phyloP scores from a whole-genome alignment of 2,113 vertebrate genomes.

The Notechis scutatus region DNA sequence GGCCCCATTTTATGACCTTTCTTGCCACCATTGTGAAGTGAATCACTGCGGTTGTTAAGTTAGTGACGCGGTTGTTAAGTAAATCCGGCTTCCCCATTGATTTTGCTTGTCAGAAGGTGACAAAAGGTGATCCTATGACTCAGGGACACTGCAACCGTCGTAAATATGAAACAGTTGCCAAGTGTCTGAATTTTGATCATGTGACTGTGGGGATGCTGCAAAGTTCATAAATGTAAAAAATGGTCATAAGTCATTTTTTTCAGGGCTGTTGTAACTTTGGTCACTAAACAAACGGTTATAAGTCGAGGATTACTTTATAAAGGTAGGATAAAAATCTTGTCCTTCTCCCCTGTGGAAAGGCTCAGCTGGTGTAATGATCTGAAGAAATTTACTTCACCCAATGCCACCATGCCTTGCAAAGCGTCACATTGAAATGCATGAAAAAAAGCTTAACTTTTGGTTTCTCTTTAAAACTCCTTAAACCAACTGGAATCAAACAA shows the following conservation, averaged over 20 bases:
- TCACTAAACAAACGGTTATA: not conserved
- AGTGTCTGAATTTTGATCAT: not conserved
- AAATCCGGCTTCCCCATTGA: not conserved
- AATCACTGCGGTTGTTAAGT: not conserved
- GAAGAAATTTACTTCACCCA: not conserved
- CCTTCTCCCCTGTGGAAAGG: not conserved
- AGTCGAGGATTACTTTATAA: not conserved
- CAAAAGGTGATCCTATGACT: not conserved
- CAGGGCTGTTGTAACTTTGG: not conserved
- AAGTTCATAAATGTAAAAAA: not conserved
- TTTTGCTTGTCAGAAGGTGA: not conserved
- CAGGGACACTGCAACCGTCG: not conserved
- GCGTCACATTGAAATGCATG: not conserved
- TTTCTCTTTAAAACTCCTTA: not conserved
- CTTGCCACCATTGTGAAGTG: not conserved
- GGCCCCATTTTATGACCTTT: not conserved
- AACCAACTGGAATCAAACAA: not conserved
- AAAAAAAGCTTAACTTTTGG: not conserved
- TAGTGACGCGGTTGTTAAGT: not conserved
- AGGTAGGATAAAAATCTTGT: not conserved
- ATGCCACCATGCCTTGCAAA: not conserved
- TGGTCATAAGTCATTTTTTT: not conserved
- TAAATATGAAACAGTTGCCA: not conserved
- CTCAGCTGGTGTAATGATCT: not conserved
- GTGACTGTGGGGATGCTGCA: not conserved